Evolutionary conservation across 2,888 invertebrate species (phyloP).

Genomic region (Aphidoletes aphidimyza): DNA sequence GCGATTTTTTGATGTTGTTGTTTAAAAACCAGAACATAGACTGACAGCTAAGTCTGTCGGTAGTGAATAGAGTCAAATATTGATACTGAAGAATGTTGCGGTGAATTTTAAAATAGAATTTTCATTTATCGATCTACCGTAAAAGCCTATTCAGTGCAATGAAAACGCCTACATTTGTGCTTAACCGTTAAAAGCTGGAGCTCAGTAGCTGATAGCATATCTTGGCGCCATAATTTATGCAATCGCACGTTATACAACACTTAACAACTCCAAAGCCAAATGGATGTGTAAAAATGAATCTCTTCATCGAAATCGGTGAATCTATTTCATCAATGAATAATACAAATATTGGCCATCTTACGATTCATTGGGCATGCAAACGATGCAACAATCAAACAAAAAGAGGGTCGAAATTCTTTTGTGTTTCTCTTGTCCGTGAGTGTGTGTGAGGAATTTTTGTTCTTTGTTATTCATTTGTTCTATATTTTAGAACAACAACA

Average conservation of each 20-base stretch:
- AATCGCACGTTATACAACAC: background rate
- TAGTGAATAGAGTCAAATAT: too few species aligned
- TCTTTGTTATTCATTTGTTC: too few species aligned
- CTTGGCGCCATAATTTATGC: constrained; percentile 25
- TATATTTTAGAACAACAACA: constrained; percentile 19
- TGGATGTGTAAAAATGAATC: background rate
- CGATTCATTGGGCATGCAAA: background rate
- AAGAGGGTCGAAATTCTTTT: background rate
- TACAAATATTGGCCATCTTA: background rate
- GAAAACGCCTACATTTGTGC: background rate
- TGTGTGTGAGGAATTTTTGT: too few species aligned
- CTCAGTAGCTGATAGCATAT: background rate
- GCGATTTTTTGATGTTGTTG: too few species aligned
- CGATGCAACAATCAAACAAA: background rate
- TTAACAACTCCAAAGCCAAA: background rate
- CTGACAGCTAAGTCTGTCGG: too few species aligned
- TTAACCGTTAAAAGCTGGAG: background rate
- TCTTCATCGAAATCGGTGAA: background rate
- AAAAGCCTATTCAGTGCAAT: background rate
- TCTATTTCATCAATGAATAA: constrained; percentile 8
- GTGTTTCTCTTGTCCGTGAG: too few species aligned
- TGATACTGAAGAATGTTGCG: background rate
- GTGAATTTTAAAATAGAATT: too few species aligned
- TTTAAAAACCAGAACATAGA: too few species aligned
- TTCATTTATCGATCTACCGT: background rate